Base-by-base conservation (phyloP, 1,140 invertebrate genomes). In the Tetramorium simillimum region DNA sequence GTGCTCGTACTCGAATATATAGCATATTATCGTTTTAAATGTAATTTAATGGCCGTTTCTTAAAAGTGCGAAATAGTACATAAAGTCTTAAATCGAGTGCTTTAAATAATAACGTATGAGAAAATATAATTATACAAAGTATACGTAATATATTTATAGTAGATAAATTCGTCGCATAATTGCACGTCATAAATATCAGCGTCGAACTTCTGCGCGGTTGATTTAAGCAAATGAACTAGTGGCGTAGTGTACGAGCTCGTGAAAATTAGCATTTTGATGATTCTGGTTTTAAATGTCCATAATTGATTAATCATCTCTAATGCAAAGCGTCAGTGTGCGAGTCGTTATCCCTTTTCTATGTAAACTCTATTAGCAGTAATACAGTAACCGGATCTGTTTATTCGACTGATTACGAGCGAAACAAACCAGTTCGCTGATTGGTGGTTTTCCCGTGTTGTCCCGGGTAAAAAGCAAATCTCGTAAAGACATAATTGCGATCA, bases 211-310 rank as follows among this genome's bases (percentile, higher is more conserved):
- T 49, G 33, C 28, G 16, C 3, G 21, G 46, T 63, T 85, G 82
- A 85, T 76, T 78, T 78, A 78, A 85, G 73, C 60, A 78, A 85
- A 85, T 78, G 60, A 78, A 78, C 53, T 85, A 46, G 62, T 16
- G 46, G 49, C 51, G 65, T 78, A 56, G 62, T 63, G 28, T 21
- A 9, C 37, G 58, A 75, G 40, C 24, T 84, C 24, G 69, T 28
- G 69, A 56, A 60, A 84, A 88, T 87, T 87, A 65, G 76, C 75
- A 62, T 87, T 88, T 81, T 65, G 37, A 80, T 60, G 76, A 87
- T 88, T 72, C 21, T 40, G 73, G 51, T 88, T 88, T 88, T 67
- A 87, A 88, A 88, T 87, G 70, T 69, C 51, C 40, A 87, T 82
- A 82, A 82, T 82, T 78, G 49, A 70, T 63, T 65, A 87, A 82